A percentile compares a stretch with the other conserved stretches of the same genome.
Evolutionary conservation across 2,797 vertebrate species (phyloP).

Genomic region (Simalia tracyae): DNA sequence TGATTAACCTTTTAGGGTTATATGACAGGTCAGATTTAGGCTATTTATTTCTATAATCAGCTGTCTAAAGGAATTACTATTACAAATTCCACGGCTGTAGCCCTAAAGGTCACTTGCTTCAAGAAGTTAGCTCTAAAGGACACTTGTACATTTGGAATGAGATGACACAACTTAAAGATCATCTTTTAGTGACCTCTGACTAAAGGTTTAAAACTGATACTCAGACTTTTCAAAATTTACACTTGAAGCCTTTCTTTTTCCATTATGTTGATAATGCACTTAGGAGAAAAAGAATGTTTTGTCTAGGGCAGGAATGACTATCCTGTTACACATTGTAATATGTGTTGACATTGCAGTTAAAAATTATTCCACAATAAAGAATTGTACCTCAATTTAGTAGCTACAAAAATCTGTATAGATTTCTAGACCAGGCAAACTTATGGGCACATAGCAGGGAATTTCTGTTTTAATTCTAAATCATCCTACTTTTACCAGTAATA

Average conservation of each 20-base stretch:
- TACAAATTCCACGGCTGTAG: slow-evolving; percentile 37
- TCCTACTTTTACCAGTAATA: neutral
- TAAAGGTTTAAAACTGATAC: slow-evolving; percentile 58
- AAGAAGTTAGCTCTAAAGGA: slow-evolving; percentile 61
- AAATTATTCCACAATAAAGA: slow-evolving; percentile 12
- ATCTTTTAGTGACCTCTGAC: slow-evolving; percentile 53
- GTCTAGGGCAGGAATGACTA: neutral
- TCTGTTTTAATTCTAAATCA: neutral
- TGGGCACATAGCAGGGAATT: neutral
- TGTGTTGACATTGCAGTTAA: slow-evolving; percentile 45
- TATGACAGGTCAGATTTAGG: slow-evolving; percentile 51
- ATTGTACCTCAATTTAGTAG: neutral
- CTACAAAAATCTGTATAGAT: neutral
- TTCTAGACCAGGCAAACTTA: neutral
- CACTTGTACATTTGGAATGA: slow-evolving; percentile 59
- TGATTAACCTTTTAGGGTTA: slow-evolving; percentile 61
- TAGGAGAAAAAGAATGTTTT: neutral
- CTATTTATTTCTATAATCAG: slow-evolving; percentile 57
- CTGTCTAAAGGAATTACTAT: slow-evolving; percentile 53
- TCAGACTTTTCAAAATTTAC: slow-evolving; percentile 17
- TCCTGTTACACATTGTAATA: neutral
- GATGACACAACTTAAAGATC: slow-evolving; percentile 61
- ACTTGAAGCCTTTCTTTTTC: neutral
- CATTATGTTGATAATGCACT: neutral
- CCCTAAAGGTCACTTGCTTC: slow-evolving; percentile 66